Evolutionary conservation across 1,140 invertebrate genomes (phyloP).

Genomic region (Drosophila cardini): DNA sequence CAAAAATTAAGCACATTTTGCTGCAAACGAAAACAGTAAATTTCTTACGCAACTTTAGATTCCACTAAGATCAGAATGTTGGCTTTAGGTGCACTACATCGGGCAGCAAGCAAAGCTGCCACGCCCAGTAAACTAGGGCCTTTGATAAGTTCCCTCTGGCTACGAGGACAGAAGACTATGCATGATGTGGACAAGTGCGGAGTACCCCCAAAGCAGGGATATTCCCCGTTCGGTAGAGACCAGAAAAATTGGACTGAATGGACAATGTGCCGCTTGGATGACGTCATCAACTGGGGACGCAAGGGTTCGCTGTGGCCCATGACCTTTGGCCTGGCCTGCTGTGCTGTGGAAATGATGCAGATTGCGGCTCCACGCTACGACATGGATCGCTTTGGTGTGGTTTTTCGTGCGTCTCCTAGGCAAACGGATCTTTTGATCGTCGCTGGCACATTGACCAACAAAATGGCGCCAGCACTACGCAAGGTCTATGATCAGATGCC

Average conservation of each 20-base stretch:
- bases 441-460: conserved; percentile 98
- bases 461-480: conserved; percentile 99
- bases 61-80: conserved; percentile 16
- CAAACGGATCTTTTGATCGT: conserved; percentile 98
- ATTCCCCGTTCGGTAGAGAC: conserved; percentile 67
- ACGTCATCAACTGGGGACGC: conserved; percentile 97
- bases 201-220: conserved; percentile 54
- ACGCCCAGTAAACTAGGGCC: background rate
- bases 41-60: background rate
- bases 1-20: background rate
- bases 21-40: background rate
- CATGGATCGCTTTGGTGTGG: conserved; percentile 95
- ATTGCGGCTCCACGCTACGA: conserved; percentile 98
- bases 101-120: background rate
- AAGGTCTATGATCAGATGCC: conserved; percentile 98
- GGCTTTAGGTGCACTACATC: background rate
- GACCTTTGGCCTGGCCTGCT: conserved; percentile 98
- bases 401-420: conserved; percentile 97
- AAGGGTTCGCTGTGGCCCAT: conserved; percentile 97
- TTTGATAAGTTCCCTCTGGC: background rate
- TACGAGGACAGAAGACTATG: conserved; percentile 76
- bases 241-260: conserved; percentile 88
- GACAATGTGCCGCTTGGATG: conserved; percentile 93
- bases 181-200: conserved; percentile 59
- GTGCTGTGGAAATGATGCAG: conserved; percentile 99